Evolutionary conservation across 2,888 invertebrate genomes (phyloP), one percentile per base, ranked within the genome.

Genomic region (Tetramorium bicarinatum): DNA sequence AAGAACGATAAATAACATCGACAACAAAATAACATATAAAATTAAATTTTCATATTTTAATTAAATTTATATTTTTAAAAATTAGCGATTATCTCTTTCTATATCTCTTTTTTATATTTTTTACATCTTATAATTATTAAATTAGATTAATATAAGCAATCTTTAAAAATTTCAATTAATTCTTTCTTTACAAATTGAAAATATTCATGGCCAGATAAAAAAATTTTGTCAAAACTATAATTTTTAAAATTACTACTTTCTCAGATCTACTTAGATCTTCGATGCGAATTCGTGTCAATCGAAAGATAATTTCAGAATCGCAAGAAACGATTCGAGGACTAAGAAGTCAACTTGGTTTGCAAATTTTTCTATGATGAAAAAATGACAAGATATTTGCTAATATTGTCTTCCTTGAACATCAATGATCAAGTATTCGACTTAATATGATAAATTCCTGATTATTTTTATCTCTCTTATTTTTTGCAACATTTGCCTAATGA

Each of bases 111-210:
- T 34, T 34, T 34, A 4, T 34, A 34, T 34, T 34, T 67, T 67
- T 67, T 67, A 15, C 49, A 47, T 47, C 18, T 67, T 25, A 25
- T 49, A 67, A 47, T 67, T 67, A 67, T 67, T 47, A 47, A 18
- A 9, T 44, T 66, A 66, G 8, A 21, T 67, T 29, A 44, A 7
- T 66, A 49, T 47, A 67, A 47, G 21, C 25, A 67, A 15, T 18
- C 11, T 66, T n/a, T 11, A 15, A 15, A 44, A 44, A 18, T 67
- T 11, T 7, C 15, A 67, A 47, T 18, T 25, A 47, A 47, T 3
- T 9, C 2, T 66, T 25, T 21, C 8, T 18, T 25, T 21, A 4
- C 15, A 21, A 25, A 25, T 47, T 25, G 13, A 64, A 25, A 1
- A 29, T 61, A 25, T 29, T 21, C 0, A 61, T 2, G 21, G 9